Evolutionary conservation across 92 coral and sea anemone species (phyloP), one percentile per base, ranked within the genome.

Genomic region (Anthopleura xanthogrammica): DNA sequence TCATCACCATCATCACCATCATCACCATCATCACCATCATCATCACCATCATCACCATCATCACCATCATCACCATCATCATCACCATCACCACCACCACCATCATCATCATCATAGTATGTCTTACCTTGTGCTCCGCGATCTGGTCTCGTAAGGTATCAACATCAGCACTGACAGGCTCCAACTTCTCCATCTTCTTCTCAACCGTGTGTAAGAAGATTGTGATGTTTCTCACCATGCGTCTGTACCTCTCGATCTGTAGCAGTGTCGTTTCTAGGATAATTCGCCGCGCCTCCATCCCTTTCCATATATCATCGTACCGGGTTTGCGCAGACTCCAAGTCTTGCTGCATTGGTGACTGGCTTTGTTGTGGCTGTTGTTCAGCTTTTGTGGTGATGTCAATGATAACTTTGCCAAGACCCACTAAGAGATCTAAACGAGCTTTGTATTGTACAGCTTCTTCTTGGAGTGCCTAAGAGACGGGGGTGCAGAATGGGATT

Each of bases 361-460:
- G 89, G 57, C 88, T 79, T 65, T 87, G 88, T 42, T 82, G 64
- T 43, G 90, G 87, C 72, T 85, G 89, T 74, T 81, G 90, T 72
- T 86, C 94, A n/a, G 94, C 92, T 19, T 81, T 87, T 23, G 94
- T 89, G 62, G 98, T 92, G 80, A 96, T 94, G 68, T 94, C 92
- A 86, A 96, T 89, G 68, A 96, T 96, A 41, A 96, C 98, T 64
- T 96, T 96, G 14, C 99, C 98, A 11, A 96, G 91, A 48, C 99
- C 99, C 46, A 92, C 85, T 70, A 96, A 72, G 62, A 96, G 94
- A 90, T 96, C 99, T 66, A 96, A 88, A 52, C 93, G 97, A 24
- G 99, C 99, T 86, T 96, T 96, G 93, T 96, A 92, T 75, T 96
- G 90, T 60, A 96, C 97, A 23, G 99, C 99, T 73, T 96, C 99